Evolutionary conservation across 2,113 vertebrate genomes (phyloP).

Genomic region (Albula glossodonta): DNA sequence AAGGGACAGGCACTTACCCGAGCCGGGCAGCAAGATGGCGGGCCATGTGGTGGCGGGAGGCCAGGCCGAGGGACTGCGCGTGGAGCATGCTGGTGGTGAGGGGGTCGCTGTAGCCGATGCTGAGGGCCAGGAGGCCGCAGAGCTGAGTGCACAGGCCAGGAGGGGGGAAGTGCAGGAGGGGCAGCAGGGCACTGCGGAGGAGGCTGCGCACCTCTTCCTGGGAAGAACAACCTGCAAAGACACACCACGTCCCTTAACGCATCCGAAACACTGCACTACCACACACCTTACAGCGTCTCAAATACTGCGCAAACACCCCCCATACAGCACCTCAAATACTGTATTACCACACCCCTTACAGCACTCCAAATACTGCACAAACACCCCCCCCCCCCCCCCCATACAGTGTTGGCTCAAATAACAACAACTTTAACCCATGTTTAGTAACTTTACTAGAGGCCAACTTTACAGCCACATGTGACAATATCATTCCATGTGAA

Average conservation of each 20-base stretch:
- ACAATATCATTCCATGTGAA: no score
- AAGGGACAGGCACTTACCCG: constrained; percentile 61
- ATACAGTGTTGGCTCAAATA: no score
- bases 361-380: no score
- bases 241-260: not conserved
- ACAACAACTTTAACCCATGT: no score
- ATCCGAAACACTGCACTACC: no score
- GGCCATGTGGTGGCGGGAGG: constrained; percentile 80
- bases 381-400: no score
- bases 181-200: constrained; percentile 70
- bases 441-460: no score
- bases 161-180: constrained; percentile 79
- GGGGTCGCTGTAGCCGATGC: constrained; percentile 67
- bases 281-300: no score
- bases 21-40: constrained; percentile 73
- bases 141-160: constrained; percentile 71
- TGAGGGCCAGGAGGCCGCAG: constrained; percentile 77
- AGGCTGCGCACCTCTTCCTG: constrained; percentile 65
- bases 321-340: no score
- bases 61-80: constrained; percentile 77
- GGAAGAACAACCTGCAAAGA: constrained; percentile 64
- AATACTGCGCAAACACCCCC: no score
- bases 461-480: no score
- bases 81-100: constrained; percentile 78
- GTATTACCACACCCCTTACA: no score